Percentiles rank a stretch among this genome's conserved stretches.
Conservation (phyloP, 2,113 vertebrate species). For the Protobothrops mucrosquamatus region DNA sequence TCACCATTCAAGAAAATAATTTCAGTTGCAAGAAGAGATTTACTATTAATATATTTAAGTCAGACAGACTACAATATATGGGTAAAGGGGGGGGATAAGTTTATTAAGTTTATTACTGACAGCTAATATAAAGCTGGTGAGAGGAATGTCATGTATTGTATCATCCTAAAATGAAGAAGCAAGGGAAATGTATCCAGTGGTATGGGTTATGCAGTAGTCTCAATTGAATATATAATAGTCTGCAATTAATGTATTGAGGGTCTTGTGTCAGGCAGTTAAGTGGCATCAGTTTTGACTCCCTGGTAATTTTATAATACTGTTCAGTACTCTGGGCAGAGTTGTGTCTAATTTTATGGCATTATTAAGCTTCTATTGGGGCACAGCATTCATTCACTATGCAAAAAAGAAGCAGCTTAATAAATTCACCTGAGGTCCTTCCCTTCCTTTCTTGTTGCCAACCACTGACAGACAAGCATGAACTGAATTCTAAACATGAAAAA, state of each 20-base stretch:
- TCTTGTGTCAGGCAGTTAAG: background rate
- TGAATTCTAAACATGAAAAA: background rate
- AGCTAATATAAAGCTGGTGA: background rate
- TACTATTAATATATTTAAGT: background rate
- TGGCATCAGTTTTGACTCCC: background rate
- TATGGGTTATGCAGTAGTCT: background rate
- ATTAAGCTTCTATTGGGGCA: background rate
- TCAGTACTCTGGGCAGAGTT: background rate
- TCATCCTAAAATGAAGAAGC: background rate
- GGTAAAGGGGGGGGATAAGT: slow-evolving; percentile 1
- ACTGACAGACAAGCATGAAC: background rate
- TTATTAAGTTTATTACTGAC: slow-evolving; percentile 30
- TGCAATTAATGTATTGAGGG: slow-evolving; percentile 18
- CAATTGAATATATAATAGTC: background rate
- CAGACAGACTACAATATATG: background rate
- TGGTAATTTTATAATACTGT: rapidly evolving
- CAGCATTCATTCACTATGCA: background rate
- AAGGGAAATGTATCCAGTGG: background rate
- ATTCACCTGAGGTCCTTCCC: rapidly evolving
- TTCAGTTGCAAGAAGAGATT: background rate
- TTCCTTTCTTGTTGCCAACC: background rate
- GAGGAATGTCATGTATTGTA: slow-evolving; percentile 6
- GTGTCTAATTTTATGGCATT: rapidly evolving
- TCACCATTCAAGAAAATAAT: background rate
- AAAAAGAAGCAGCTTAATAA: background rate